Base-by-base conservation (phyloP, 2,113 vertebrate species). In the Paracanthobrama guichenoti region DNA sequence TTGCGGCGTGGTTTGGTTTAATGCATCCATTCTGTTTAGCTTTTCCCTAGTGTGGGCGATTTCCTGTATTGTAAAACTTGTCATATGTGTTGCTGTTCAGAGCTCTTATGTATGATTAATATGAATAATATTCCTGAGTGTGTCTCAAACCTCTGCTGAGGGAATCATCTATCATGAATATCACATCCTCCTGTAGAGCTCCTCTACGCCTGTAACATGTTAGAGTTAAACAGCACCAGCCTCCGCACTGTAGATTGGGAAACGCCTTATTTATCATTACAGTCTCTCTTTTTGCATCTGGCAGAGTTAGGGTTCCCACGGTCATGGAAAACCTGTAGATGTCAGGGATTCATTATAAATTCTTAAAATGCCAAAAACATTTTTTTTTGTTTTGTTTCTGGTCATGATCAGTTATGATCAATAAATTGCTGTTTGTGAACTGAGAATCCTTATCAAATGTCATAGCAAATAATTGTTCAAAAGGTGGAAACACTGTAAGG, bases 11-110 rank as follows among this genome's bases (percentile, higher is more conserved):
- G 48, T 76, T 57, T 39, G 28, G 16, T 31, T 76, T n/a, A 76
- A 57, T 57, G 50, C 31, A 55, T 76, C 74, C 74, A n/a, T 57
- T 57, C 18, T 57, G 71, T 73, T 44, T 48, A 73, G 42, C 71
- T 72, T 72, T 72, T 44, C 6, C 10, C 11, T 44, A 14, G 24
- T 24, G 69, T 44, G 69, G 69, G 39, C 3, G 44, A 50, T 28
- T 75, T 75, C 72, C 72, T 75, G n/a, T 50, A 75, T 75, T 28
- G n/a, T 75, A 75, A 53, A 75, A 53, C 72, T 75, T 75, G 46
- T 53, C 26, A 4, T 53, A 48, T 20, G 48, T 18, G 26, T 53
- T 53, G 73, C 48, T 53, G 73, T 31, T 75, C 71, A 73, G 42
- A 48, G 39, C 42, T 48, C 71, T 73, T 7, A 22, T 24, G 73